Conservation (phyloP, 2,113 vertebrate genomes). For the Octodon degus region DNA sequence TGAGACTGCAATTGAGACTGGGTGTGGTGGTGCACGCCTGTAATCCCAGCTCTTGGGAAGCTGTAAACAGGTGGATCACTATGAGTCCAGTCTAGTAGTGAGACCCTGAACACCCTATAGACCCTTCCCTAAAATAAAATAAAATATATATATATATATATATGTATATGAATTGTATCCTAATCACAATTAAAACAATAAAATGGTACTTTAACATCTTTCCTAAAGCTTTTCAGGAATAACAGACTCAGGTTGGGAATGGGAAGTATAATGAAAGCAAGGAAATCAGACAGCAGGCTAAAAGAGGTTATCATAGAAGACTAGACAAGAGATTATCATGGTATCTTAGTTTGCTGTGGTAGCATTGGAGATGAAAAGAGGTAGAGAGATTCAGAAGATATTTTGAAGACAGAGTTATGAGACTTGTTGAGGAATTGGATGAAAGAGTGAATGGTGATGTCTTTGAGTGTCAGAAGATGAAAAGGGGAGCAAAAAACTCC, state of each 20-base stretch:
- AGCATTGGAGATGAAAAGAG: not conserved
- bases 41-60: too few species aligned
- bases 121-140: too few species aligned
- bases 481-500: not conserved
- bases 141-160: too few species aligned
- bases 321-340: not conserved
- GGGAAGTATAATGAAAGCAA: conserved; percentile 27
- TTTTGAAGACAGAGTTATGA: not conserved
- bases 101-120: too few species aligned
- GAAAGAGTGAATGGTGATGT: not conserved
- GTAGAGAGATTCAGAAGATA: not conserved
- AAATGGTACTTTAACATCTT: conserved; percentile 14
- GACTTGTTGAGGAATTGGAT: conserved; percentile 27
- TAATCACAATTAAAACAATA: not conserved
- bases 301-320: not conserved
- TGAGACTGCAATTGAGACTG: too few species aligned
- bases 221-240: not conserved
- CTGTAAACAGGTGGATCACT: too few species aligned
- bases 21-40: too few species aligned
- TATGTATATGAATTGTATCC: conserved; percentile 25
- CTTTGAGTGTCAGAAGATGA: not conserved
- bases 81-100: too few species aligned
- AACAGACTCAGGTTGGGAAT: not conserved
- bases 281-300: not conserved
- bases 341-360: not conserved